These are phyloP conservation scores for Ormyrus labotus DNA, from an alignment of 2,888 invertebrate species.

Conservation along the genomic window DNA sequence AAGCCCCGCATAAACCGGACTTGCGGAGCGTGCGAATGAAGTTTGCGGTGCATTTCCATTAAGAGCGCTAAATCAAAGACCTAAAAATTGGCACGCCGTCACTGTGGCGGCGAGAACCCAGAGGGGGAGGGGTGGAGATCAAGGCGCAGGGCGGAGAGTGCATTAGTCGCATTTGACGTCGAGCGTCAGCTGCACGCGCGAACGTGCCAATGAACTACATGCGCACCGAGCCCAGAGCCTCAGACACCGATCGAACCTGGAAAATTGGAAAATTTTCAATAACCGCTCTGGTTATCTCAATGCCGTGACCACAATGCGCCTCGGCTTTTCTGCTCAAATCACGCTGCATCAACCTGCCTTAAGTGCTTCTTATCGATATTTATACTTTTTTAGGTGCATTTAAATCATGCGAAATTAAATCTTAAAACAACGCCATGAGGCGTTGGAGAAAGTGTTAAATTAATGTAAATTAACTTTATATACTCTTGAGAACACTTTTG, in stretches of 20 bases:
- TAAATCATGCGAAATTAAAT: too few species aligned
- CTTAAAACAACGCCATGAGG: too few species aligned
- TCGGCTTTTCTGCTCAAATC: neutral
- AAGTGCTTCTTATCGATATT: too few species aligned
- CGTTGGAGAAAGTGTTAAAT: too few species aligned
- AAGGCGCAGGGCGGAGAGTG: slow-evolving; percentile 66
- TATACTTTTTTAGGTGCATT: too few species aligned
- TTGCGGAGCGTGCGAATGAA: slow-evolving; percentile 59
- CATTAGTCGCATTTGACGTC: slow-evolving; percentile 73
- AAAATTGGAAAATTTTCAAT: slow-evolving; percentile 50
- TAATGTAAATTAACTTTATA: too few species aligned
- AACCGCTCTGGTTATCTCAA: slow-evolving; percentile 21
- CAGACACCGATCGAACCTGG: slow-evolving; percentile 6
- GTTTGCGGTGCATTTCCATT: slow-evolving; percentile 70
- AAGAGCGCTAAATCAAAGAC: slow-evolving; percentile 71
- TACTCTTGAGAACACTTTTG: neutral
- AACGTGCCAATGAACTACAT: slow-evolving; percentile 1
- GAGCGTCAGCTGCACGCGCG: slow-evolving; percentile 69
- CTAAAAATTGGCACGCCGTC: slow-evolving; percentile 67
- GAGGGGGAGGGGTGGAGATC: slow-evolving; percentile 45
- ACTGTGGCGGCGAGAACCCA: too few species aligned
- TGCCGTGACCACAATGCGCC: slow-evolving; percentile 20
- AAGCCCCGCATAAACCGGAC: too few species aligned
- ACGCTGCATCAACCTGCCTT: too few species aligned
- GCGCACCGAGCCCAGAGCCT: neutral